Evolutionary conservation across 2,888 invertebrate species (phyloP).

Genomic region (Agrilus biguttatus): DNA sequence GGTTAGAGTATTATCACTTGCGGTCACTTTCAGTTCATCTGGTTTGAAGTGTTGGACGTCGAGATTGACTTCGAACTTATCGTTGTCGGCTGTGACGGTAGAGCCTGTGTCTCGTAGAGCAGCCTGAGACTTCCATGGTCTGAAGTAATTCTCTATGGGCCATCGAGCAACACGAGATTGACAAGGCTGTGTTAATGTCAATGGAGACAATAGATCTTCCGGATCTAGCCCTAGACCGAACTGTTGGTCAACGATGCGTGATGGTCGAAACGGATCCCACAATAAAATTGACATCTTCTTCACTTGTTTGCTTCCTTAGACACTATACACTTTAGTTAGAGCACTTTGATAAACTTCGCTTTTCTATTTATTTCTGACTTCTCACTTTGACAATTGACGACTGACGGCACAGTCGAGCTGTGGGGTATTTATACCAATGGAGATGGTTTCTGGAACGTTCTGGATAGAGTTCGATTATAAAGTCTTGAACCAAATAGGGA

Average conservation of each 20-base stretch:
- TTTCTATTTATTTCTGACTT: background rate
- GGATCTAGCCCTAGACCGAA: slow-evolving; percentile 37
- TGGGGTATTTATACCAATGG: too few relatives aligned
- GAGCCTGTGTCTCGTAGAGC: slow-evolving; percentile 38
- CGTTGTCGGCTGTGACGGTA: slow-evolving; percentile 41
- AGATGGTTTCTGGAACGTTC: too few relatives aligned
- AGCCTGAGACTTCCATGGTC: slow-evolving; percentile 33
- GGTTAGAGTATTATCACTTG: slow-evolving; percentile 47
- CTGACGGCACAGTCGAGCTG: slow-evolving; percentile 3
- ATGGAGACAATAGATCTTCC: slow-evolving; percentile 31
- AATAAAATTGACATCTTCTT: too few relatives aligned
- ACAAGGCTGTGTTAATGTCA: slow-evolving; percentile 6
- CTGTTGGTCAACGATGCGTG: slow-evolving; percentile 37
- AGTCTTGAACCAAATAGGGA: too few relatives aligned
- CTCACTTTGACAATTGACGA: background rate
- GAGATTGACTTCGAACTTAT: slow-evolving; percentile 52
- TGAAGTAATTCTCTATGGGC: slow-evolving; percentile 19
- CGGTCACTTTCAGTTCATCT: slow-evolving; percentile 60
- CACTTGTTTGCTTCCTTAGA: background rate
- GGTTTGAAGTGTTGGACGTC: slow-evolving; percentile 66
- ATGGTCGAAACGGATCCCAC: slow-evolving; percentile 21
- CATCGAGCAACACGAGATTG: too few relatives aligned
- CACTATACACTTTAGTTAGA: background rate
- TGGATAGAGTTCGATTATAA: too few relatives aligned
- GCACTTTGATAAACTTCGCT: background rate